These are phyloP conservation scores for Drosophila kokeensis DNA, from an alignment of 2,888 invertebrate species.

Conservation along the genomic window DNA sequence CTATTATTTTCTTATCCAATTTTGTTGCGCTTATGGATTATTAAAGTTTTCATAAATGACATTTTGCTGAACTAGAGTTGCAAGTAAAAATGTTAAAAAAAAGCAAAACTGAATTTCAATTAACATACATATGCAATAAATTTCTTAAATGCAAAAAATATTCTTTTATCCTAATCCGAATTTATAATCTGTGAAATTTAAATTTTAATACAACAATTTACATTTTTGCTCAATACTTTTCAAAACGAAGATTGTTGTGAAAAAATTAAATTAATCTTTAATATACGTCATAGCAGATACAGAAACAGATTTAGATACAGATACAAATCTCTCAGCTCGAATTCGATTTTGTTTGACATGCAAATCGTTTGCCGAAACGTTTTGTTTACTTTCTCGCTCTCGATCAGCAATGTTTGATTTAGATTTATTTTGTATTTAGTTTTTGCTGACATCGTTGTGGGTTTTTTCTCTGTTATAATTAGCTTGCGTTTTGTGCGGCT, in stretches of 20 bases:
- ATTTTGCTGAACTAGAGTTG: background rate
- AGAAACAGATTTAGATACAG: slow-evolving; percentile 30
- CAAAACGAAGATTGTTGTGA: slow-evolving; percentile 56
- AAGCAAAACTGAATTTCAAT: slow-evolving; percentile 53
- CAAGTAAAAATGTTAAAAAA: slow-evolving; percentile 30
- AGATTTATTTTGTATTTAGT: slow-evolving; percentile 58
- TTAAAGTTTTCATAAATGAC: slow-evolving; percentile 53
- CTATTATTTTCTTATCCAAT: slow-evolving; percentile 11
- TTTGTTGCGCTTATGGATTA: slow-evolving; percentile 34
- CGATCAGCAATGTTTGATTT: slow-evolving; percentile 55
- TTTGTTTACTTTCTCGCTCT: slow-evolving; percentile 48
- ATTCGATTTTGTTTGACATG: slow-evolving; percentile 67
- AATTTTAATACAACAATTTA: slow-evolving; percentile 34
- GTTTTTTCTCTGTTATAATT: slow-evolving; percentile 53
- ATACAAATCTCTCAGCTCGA: slow-evolving; percentile 36
- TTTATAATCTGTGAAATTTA: slow-evolving; percentile 13
- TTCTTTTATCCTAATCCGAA: slow-evolving; percentile 1
- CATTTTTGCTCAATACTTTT: slow-evolving; percentile 64
- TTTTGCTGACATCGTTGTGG: slow-evolving; percentile 24
- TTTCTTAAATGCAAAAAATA: slow-evolving; percentile 52
- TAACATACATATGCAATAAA: slow-evolving; percentile 49
- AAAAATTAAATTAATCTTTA: slow-evolving; percentile 40
- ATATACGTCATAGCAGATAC: slow-evolving; percentile 46
- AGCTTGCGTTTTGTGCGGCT: slow-evolving; percentile 49
- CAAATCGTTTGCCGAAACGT: slow-evolving; percentile 63